phyloP scores from a whole-genome alignment of 2,113 vertebrate species.

The Corvus moneduloides region DNA sequence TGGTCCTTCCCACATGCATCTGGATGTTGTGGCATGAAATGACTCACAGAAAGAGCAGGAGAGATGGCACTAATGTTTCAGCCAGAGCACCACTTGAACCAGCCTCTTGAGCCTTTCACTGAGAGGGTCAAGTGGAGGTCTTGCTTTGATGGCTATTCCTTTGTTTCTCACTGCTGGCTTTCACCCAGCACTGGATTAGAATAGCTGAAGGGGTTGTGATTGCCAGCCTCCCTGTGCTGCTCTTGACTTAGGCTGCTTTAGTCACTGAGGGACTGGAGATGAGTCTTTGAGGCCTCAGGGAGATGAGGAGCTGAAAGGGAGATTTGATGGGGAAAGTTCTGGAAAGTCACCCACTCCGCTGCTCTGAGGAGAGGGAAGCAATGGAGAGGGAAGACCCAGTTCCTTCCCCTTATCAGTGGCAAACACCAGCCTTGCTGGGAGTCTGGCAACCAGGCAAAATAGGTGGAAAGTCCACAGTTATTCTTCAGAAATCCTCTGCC shows the following conservation, averaged over 20 bases:
- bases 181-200: not conserved
- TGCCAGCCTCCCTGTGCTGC: not conserved
- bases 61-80: not conserved
- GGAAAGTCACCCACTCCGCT: not conserved
- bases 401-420: not conserved
- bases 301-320: not conserved
- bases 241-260: not conserved
- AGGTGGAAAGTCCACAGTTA: not conserved
- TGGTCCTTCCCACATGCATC: not conserved
- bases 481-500: not conserved
- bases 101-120: not conserved
- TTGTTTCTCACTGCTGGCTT: not conserved
- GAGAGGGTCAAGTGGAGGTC: not conserved
- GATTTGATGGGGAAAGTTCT: not conserved
- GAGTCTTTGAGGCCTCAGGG: not conserved
- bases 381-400: not conserved
- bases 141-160: not conserved
- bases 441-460: not conserved
- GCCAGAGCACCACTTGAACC: not conserved
- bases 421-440: not conserved
- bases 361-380: not conserved
- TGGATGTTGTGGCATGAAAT: not conserved
- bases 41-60: not conserved
- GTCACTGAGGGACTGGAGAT: not conserved
- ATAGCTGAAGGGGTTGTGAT: not conserved